Evolutionary conservation across 2,797 vertebrate species (phyloP), one percentile per base, ranked within the genome.

Genomic region (Pempheris klunzingeri): DNA sequence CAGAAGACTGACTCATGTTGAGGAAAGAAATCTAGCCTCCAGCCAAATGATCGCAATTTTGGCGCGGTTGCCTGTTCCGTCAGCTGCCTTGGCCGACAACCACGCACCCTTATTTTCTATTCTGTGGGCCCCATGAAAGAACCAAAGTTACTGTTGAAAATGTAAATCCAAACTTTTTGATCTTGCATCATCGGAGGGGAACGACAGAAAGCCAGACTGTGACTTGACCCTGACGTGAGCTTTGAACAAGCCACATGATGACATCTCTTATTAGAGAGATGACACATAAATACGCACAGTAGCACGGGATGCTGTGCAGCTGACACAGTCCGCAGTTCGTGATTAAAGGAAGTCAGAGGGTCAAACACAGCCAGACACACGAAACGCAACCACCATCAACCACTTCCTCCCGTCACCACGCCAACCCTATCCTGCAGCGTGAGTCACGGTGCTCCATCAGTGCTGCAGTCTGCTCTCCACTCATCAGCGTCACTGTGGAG

Each of bases 371-470:
- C 20, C 61, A 71, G 71, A 55, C 77, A 57, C 43, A 60, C 57
- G 7, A 69, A 57, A 53, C 52, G 18, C 49, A 67, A 53, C 32
- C 65, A 71, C 55, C 68, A 68, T 26, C 77, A 72, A 70, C 81
- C 83, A 82, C 89, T 87, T 90, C 92, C 83, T 83, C 83, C 66
- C 41, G 50, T 82, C 82, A 39, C 83, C 77, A 64, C 75, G 24
- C 85, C 78, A 80, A 66, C 66, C 71, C 64, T 60, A 71, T 84
- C 85, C 84, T 90, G 84, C 79, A 80, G 86, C 17, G 74, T 93
- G 91, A 93, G 82, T 93, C 92, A 93, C 55, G 1, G 78, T 11
- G 49, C 80, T 85, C 78, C 81, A 82, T 88, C 87, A 82, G 60
- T 39, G 78, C 75, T 83, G 77, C 60, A 79, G 85, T 90, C 87